Evolutionary conservation across 2,797 vertebrate genomes (phyloP).

Genomic region (Pelobates cultripes): DNA sequence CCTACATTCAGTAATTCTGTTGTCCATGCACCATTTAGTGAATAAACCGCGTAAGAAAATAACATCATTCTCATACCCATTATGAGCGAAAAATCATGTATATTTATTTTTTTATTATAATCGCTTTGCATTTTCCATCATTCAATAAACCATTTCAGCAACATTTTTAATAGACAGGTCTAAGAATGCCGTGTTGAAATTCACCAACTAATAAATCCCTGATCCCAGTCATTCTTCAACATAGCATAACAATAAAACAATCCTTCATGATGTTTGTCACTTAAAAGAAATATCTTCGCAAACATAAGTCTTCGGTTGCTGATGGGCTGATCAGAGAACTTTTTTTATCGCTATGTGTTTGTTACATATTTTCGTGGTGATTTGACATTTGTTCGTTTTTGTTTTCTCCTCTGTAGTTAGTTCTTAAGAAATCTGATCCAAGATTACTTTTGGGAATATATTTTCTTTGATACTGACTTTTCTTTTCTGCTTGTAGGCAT

Average conservation of each 20-base stretch:
- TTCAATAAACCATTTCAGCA: too few species aligned
- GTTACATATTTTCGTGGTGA: neutral
- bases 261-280: neutral
- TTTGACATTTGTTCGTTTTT: neutral
- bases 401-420: neutral
- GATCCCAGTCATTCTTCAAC: neutral
- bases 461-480: conserved; percentile 16
- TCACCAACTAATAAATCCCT: neutral
- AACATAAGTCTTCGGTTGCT: neutral
- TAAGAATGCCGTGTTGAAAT: neutral
- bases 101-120: too few species aligned
- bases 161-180: too few species aligned
- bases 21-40: too few species aligned
- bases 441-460: conserved; percentile 16
- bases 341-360: neutral
- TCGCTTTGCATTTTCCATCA: too few species aligned
- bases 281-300: neutral
- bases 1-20: too few species aligned
- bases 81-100: too few species aligned
- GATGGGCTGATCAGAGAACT: neutral
- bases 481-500: conserved; percentile 10
- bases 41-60: too few species aligned
- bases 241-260: neutral
- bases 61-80: too few species aligned
- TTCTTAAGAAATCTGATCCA: conserved; percentile 15